Evolutionary conservation across 2,113 vertebrate genomes (phyloP).

Genomic region (Vicugna pacos): DNA sequence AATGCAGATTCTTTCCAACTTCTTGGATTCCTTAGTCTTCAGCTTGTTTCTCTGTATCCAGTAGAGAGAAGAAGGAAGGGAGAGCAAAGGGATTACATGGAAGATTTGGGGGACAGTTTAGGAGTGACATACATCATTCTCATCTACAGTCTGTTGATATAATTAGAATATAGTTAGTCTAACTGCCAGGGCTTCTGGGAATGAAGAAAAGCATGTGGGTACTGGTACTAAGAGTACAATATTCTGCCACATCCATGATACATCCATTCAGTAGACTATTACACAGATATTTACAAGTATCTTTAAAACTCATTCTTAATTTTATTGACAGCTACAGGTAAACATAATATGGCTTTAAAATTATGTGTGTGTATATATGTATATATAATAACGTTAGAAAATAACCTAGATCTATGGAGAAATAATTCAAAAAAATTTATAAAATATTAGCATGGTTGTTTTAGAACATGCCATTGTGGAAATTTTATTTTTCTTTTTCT

Average conservation of each 20-base stretch:
- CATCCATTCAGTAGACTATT: not conserved
- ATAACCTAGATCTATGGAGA: not conserved
- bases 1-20: not conserved
- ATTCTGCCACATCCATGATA: not conserved
- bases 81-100: not conserved
- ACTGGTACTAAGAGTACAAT: not conserved
- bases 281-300: not conserved
- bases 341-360: not conserved
- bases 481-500: not conserved
- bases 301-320: not conserved
- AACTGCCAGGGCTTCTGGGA: not conserved
- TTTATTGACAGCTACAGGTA: not conserved
- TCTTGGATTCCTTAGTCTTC: not conserved
- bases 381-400: not conserved
- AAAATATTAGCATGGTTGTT: not conserved
- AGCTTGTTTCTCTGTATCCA: not conserved
- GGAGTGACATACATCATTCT: not conserved
- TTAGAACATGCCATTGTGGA: not conserved
- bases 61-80: not conserved
- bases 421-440: conserved; percentile 38
- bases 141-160: too few species aligned
- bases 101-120: not conserved
- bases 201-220: not conserved
- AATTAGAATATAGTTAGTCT: not conserved
- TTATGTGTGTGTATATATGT: not conserved